Evolutionary conservation across 2,888 invertebrate genomes (phyloP).

Genomic region (Drosophila silvestris): DNA sequence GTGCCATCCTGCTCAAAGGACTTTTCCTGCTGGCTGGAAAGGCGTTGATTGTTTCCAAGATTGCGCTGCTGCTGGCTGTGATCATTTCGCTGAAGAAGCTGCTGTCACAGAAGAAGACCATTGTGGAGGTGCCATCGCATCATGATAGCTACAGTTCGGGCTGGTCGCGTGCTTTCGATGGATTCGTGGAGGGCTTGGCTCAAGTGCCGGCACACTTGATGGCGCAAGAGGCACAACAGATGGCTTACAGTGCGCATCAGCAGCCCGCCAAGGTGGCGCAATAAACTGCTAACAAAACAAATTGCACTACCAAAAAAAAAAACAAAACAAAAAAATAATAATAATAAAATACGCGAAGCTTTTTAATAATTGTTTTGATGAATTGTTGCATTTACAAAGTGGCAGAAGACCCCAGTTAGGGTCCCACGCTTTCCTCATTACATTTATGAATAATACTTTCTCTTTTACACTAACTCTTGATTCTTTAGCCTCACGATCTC

Average conservation of each 20-base stretch:
- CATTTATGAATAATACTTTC: conserved; percentile 29
- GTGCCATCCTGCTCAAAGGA: conserved; percentile 92
- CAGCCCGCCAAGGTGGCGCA: conserved; percentile 80
- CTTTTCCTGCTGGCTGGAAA: conserved; percentile 93
- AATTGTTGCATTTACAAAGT: conserved; percentile 64
- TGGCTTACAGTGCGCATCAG: conserved; percentile 88
- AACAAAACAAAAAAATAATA: not conserved
- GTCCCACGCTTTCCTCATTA: conserved; percentile 32
- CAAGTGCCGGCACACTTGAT: conserved; percentile 85
- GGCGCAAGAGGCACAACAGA: conserved; percentile 86
- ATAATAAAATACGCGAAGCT: conserved; percentile 21
- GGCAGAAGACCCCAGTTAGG: conserved; percentile 12
- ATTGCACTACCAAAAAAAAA: conserved; percentile 25
- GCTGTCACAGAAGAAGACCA: conserved; percentile 88
- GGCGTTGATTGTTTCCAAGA: conserved; percentile 93
- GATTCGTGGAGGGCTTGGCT: conserved; percentile 85
- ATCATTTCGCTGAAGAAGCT: conserved; percentile 94
- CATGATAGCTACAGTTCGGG: conserved; percentile 87
- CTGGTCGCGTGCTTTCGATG: conserved; percentile 87
- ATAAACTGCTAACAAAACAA: conserved; percentile 37
- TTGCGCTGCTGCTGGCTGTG: conserved; percentile 91
- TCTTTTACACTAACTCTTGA: conserved; percentile 14
- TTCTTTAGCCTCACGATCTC: conserved; percentile 11
- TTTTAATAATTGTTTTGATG: conserved; percentile 50
- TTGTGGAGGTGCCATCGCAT: conserved; percentile 91